phyloP scores from a whole-genome alignment of 2,888 invertebrate genomes.

The Camptogramma bilineatum region DNA sequence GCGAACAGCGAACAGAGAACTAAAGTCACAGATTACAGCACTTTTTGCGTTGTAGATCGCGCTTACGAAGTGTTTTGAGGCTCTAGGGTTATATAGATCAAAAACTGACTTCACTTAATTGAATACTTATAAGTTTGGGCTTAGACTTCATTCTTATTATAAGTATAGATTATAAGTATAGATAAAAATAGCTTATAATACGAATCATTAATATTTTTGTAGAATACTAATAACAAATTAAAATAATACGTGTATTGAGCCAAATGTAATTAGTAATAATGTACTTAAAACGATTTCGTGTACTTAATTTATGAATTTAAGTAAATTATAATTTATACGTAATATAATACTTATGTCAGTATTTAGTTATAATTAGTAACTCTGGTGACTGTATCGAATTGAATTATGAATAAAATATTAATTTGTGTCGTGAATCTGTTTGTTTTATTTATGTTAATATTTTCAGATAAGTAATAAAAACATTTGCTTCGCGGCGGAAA shows the following conservation, averaged over 20 bases:
- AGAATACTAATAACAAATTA: conserved; percentile 9
- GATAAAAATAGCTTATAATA: conserved; percentile 1
- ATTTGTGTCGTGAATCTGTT: conserved; percentile 59
- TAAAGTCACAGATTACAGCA: too few relatives aligned
- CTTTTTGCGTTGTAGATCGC: too few relatives aligned
- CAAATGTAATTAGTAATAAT: conserved; percentile 32
- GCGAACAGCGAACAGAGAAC: too few relatives aligned
- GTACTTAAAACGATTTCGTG: conserved; percentile 16
- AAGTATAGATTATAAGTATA: too few relatives aligned
- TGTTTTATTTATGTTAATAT: conserved; percentile 41
- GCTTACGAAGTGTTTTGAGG: too few relatives aligned
- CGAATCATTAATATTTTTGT: conserved; percentile 21
- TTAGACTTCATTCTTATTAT: too few relatives aligned
- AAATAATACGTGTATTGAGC: conserved; percentile 29
- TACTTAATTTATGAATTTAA: conserved; percentile 20
- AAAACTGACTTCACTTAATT: too few relatives aligned
- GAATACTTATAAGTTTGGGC: too few relatives aligned
- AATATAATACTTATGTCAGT: conserved; percentile 38
- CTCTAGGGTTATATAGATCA: too few relatives aligned
- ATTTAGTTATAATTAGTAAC: conserved; percentile 40
- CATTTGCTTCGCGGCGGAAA: too few relatives aligned
- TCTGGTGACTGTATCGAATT: conserved; percentile 61
- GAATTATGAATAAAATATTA: conserved; percentile 52
- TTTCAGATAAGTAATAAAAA: too few relatives aligned
- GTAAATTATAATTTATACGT: conserved; percentile 7